Evolutionary conservation across 1,140 invertebrate genomes (phyloP).

Genomic region (Anastrepha obliqua): DNA sequence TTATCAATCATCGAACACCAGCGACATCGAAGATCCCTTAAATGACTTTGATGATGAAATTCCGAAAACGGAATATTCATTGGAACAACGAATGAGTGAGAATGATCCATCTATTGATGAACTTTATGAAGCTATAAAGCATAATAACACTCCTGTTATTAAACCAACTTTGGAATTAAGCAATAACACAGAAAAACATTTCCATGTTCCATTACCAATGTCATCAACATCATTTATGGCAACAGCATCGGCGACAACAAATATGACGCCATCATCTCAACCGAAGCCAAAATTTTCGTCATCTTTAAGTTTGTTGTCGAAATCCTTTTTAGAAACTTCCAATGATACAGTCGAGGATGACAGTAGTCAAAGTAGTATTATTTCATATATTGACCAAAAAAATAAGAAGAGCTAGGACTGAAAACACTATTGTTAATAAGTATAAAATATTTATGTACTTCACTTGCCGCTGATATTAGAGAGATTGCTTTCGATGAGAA

Average conservation of each 20-base stretch:
- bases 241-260: not conserved
- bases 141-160: conserved; percentile 63
- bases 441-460: not conserved
- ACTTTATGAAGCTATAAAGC: conserved; percentile 72
- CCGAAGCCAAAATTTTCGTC: not conserved
- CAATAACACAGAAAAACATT: not conserved
- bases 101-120: conserved; percentile 72
- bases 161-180: not conserved
- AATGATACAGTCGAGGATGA: conserved; percentile 64
- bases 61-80: conserved; percentile 11
- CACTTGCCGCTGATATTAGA: too few species aligned
- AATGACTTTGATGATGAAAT: conserved; percentile 71
- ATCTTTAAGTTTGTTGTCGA: conserved; percentile 3
- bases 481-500: too few species aligned
- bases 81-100: conserved; percentile 55
- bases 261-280: not conserved
- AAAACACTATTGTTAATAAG: not conserved
- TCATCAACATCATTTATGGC: not conserved
- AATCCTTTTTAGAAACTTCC: conserved; percentile 36
- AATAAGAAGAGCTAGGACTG: conserved; percentile 22
- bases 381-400: conserved; percentile 72
- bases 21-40: conserved; percentile 68
- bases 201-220: not conserved
- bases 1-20: conserved; percentile 72
- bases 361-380: conserved; percentile 73